These are phyloP conservation scores for Lota lota DNA, from an alignment of 2,113 vertebrate species.

Conservation along the genomic window DNA sequence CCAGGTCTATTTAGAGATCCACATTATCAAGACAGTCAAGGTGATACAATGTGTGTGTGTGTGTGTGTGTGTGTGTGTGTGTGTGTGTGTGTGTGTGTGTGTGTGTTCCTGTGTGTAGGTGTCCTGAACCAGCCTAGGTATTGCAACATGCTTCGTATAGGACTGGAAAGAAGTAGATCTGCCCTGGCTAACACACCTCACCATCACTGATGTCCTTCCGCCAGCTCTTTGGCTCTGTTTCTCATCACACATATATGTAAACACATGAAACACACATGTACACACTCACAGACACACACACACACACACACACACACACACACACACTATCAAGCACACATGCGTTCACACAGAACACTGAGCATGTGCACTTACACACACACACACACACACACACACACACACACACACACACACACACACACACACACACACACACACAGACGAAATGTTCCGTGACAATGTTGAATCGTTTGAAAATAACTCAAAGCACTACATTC, in stretches of 20 bases:
- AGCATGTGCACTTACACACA: not conserved
- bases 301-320: not conserved
- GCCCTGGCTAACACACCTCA: too few species aligned
- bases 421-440: not conserved
- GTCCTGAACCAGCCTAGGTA: not conserved
- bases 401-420: conserved; percentile 5
- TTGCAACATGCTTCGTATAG: too few species aligned
- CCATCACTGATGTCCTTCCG: too few species aligned
- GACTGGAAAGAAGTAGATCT: too few species aligned
- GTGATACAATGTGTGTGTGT: conserved; percentile 42
- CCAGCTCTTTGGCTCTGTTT: too few species aligned
- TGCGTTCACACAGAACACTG: not conserved
- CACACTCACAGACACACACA: conserved; percentile 1
- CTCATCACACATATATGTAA: not conserved
- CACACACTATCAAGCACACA: not conserved
- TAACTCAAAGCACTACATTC: too few species aligned
- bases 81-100: conserved; percentile 27
- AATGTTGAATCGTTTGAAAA: too few species aligned
- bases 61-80: conserved; percentile 10
- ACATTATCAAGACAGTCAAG: conserved; percentile 57
- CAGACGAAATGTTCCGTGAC: not conserved
- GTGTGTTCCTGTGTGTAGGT: conserved; percentile 9
- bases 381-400: conserved; percentile 3
- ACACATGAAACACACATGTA: not conserved
- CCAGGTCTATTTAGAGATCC: conserved; percentile 65